Conservation (phyloP, 2,113 vertebrate genomes). For the Scolopax mira region DNA sequence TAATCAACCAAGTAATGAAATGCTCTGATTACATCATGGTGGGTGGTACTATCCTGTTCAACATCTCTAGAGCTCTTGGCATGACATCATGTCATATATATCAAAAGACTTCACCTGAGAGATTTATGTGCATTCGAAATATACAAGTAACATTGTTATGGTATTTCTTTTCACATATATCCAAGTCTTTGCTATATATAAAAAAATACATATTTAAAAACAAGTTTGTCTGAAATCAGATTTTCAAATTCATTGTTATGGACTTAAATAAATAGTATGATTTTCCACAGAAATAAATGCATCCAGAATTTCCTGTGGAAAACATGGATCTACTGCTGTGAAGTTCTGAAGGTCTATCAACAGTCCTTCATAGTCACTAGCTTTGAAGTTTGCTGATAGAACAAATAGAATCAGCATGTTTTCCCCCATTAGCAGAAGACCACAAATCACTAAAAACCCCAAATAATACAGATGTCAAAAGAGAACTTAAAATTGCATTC, state of each 20-base stretch:
- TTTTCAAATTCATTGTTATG: background rate
- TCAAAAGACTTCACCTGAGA: background rate
- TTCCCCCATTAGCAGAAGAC: background rate
- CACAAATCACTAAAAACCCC: background rate
- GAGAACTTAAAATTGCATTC: background rate
- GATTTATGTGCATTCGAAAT: background rate
- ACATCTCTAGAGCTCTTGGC: background rate
- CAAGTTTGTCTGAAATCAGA: background rate
- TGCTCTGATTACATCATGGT: background rate
- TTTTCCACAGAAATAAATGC: background rate
- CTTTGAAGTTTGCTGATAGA: background rate
- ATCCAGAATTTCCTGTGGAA: background rate
- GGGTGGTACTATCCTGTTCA: background rate
- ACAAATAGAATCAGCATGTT: background rate
- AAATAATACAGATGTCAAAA: background rate
- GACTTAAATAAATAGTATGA: background rate
- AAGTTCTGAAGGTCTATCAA: background rate
- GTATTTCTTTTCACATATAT: background rate
- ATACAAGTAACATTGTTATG: background rate
- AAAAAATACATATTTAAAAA: background rate
- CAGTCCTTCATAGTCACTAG: background rate
- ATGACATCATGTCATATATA: background rate
- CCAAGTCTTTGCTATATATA: background rate
- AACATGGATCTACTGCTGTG: background rate
- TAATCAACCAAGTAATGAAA: slow-evolving; percentile 10